phyloP scores from a whole-genome alignment of 2,113 vertebrate species.

The Peromyscus maniculatus region DNA sequence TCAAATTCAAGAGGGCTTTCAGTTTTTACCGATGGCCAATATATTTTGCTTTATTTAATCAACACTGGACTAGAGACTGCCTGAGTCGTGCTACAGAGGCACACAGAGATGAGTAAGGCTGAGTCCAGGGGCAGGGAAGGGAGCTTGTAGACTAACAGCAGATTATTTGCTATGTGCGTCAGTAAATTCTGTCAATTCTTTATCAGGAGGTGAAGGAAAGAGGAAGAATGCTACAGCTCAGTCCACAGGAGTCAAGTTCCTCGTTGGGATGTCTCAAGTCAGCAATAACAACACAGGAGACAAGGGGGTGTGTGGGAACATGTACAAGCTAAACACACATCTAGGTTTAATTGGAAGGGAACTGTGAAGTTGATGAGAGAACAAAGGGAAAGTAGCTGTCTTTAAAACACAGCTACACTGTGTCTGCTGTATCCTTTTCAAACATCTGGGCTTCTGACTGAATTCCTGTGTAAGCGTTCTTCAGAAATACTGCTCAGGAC shows the following conservation, averaged over 20 bases:
- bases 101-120: background rate
- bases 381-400: slow-evolving; percentile 69
- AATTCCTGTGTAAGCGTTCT: slow-evolving; percentile 77
- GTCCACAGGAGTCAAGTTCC: slow-evolving; percentile 45
- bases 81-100: background rate
- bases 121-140: background rate
- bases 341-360: slow-evolving; percentile 72
- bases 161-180: background rate
- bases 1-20: background rate
- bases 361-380: slow-evolving; percentile 68
- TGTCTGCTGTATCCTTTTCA: slow-evolving; percentile 76
- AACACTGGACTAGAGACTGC: background rate
- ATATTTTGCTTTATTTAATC: slow-evolving; percentile 14
- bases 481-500: slow-evolving; percentile 56
- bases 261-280: slow-evolving; percentile 52
- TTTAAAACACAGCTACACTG: slow-evolving; percentile 69
- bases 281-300: slow-evolving; percentile 51
- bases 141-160: background rate
- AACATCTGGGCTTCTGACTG: slow-evolving; percentile 81
- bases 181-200: slow-evolving; percentile 33
- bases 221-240: slow-evolving; percentile 36
- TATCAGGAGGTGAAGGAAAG: slow-evolving; percentile 37
- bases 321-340: background rate
- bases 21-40: background rate
- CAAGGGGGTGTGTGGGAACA: background rate